These are phyloP conservation scores for Hyppa rectilinea DNA, from an alignment of 2,888 invertebrate species.

Conservation along the genomic window DNA sequence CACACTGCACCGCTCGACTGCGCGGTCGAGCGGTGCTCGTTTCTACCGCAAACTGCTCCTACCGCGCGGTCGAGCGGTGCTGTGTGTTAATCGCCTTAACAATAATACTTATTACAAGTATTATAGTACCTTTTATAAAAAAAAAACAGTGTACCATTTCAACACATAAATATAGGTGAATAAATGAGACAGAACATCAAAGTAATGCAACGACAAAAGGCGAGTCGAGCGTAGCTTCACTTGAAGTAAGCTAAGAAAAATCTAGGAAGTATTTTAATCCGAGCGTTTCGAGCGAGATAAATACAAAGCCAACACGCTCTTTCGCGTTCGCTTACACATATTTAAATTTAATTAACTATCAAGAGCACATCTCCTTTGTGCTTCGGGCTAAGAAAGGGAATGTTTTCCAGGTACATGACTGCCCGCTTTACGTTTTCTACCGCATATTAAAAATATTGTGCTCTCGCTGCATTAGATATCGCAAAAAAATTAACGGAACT, in stretches of 20 bases:
- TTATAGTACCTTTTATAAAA: too few species aligned
- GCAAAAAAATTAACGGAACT: slow-evolving; percentile 63
- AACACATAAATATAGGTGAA: background rate
- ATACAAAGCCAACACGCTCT: slow-evolving; percentile 67
- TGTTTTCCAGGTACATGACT: slow-evolving; percentile 77
- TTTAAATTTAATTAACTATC: slow-evolving; percentile 88
- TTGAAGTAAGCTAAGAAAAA: slow-evolving; percentile 56
- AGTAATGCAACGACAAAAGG: slow-evolving; percentile 15
- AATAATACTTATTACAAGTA: too few species aligned
- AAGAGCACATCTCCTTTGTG: slow-evolving; percentile 83
- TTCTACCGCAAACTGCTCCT: too few species aligned
- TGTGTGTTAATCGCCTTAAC: too few species aligned
- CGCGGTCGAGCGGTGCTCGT: too few species aligned
- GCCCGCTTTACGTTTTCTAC: slow-evolving; percentile 68
- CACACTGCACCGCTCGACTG: too few species aligned
- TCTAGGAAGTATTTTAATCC: slow-evolving; percentile 56
- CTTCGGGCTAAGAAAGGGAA: slow-evolving; percentile 74
- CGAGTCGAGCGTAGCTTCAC: slow-evolving; percentile 4
- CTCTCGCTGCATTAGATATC: slow-evolving; percentile 74
- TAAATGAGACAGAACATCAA: slow-evolving; percentile 21
- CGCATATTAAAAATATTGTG: slow-evolving; percentile 75
- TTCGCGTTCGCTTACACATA: slow-evolving; percentile 71
- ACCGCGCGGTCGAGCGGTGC: too few species aligned
- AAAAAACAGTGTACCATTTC: background rate
- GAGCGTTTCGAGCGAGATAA: slow-evolving; percentile 55